phyloP scores from a whole-genome alignment of 2,888 invertebrate species.

The Apodemia hepburni region DNA sequence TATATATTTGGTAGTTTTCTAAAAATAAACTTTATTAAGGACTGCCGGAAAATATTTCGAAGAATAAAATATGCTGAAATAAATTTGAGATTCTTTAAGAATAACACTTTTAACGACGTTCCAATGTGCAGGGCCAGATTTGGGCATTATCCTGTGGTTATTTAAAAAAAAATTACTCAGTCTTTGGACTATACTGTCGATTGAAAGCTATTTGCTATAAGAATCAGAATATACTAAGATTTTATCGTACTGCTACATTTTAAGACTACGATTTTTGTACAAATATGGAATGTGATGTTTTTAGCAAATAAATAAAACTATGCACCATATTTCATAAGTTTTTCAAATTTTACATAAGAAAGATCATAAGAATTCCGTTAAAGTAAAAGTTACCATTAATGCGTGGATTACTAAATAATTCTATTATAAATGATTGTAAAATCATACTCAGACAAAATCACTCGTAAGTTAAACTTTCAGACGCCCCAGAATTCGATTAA shows the following conservation, averaged over 20 bases:
- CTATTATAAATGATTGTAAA: background rate
- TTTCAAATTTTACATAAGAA: slow-evolving; percentile 18
- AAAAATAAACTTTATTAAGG: background rate
- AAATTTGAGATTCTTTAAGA: background rate
- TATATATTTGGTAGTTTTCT: slow-evolving; percentile 1
- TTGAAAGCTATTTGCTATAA: slow-evolving; percentile 42
- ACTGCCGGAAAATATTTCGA: background rate
- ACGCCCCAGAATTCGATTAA: too few relatives aligned
- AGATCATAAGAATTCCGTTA: background rate
- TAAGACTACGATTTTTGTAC: slow-evolving; percentile 45
- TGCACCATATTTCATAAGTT: slow-evolving; percentile 52
- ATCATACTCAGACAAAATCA: background rate
- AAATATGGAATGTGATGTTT: slow-evolving; percentile 72
- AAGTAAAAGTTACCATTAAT: background rate
- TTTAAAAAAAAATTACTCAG: slow-evolving; percentile 24
- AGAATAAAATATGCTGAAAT: background rate
- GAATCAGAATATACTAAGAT: slow-evolving; percentile 27
- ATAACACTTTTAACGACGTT: background rate
- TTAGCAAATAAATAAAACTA: slow-evolving; percentile 41
- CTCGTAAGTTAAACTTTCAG: background rate
- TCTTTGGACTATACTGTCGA: slow-evolving; percentile 35
- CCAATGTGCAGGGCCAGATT: too few relatives aligned
- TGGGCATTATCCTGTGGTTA: background rate
- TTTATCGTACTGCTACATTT: slow-evolving; percentile 8
- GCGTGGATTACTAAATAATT: background rate